Evolutionary conservation across 2,113 vertebrate genomes (phyloP).

Genomic region (Eidolon helvum): DNA sequence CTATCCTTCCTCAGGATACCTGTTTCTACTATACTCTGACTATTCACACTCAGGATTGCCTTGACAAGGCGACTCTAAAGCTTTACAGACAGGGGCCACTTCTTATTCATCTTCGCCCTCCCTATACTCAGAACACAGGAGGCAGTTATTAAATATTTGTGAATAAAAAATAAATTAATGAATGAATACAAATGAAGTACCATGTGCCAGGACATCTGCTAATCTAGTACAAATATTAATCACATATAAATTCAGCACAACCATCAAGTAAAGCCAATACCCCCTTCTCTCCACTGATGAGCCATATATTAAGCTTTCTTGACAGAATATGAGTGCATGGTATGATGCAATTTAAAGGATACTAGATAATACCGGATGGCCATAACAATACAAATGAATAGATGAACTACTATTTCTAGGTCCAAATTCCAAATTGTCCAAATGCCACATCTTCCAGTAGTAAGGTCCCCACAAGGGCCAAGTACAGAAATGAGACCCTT

Average conservation of each 20-base stretch:
- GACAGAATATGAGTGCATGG: neutral
- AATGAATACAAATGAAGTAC: slow-evolving; percentile 53
- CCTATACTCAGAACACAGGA: neutral
- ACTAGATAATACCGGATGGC: neutral
- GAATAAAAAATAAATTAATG: slow-evolving; percentile 52
- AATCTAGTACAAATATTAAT: slow-evolving; percentile 40
- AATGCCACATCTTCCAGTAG: neutral
- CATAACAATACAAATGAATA: neutral
- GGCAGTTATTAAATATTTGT: slow-evolving; percentile 21
- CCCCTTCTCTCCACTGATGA: neutral
- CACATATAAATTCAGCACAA: slow-evolving; percentile 19
- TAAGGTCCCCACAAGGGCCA: neutral
- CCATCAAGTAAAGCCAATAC: neutral
- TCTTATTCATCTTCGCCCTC: neutral
- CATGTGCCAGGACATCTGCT: slow-evolving; percentile 55
- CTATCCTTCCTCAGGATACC: neutral
- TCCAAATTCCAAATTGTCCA: neutral
- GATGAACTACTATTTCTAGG: neutral
- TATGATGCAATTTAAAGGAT: neutral
- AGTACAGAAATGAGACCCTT: neutral
- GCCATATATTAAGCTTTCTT: neutral
- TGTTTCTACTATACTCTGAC: neutral
- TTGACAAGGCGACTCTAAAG: neutral
- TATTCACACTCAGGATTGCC: neutral
- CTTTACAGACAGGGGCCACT: neutral